Percentiles rank a stretch among this genome's conserved stretches.
Conservation (phyloP, 2,113 vertebrate genomes). For the Ophiodon elongatus region DNA sequence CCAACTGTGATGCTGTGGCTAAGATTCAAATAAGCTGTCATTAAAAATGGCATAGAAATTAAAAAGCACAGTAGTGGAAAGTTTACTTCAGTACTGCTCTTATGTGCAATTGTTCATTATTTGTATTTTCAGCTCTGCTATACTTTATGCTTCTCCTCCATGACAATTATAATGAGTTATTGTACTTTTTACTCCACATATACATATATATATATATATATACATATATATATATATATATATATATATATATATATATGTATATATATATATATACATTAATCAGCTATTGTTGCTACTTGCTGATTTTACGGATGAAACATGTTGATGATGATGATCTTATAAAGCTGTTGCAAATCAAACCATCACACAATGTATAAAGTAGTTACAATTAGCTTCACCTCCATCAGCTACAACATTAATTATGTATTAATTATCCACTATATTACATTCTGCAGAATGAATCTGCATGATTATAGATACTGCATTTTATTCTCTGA, state of each 20-base stretch:
- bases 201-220: too few species aligned
- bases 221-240: too few species aligned
- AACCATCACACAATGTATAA: background rate
- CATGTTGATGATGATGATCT: background rate
- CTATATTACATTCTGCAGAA: background rate
- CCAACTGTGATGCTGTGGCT: background rate
- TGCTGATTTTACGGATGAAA: background rate
- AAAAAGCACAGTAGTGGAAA: background rate
- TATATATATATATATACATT: too few species aligned
- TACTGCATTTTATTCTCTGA: background rate
- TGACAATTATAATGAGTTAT: background rate
- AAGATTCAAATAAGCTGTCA: background rate
- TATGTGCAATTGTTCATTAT: background rate
- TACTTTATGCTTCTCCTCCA: background rate
- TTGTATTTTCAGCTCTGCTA: background rate
- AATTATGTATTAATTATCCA: background rate
- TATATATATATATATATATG: too few species aligned
- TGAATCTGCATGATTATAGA: background rate
- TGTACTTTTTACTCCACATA: background rate
- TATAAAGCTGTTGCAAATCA: background rate
- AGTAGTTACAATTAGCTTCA: too few species aligned
- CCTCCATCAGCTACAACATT: background rate
- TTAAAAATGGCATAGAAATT: background rate
- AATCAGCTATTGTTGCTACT: background rate
- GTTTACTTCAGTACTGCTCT: background rate